Conservation (phyloP, 2,797 vertebrate genomes). For the Sebastiscus albofasciatus region DNA sequence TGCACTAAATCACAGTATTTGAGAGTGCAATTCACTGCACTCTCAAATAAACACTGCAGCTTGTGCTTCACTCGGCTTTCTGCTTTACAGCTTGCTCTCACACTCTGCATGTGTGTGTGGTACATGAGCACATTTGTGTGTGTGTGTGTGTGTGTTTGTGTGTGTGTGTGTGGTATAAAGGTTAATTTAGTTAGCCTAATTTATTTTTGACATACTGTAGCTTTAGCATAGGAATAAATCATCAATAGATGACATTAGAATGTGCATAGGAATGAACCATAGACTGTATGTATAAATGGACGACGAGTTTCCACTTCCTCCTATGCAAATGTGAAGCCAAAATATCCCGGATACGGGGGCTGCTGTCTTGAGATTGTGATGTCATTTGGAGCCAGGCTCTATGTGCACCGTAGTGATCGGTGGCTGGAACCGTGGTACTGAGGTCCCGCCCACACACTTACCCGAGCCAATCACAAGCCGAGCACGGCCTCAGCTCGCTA, state of each 20-base stretch:
- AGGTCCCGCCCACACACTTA: too few species aligned
- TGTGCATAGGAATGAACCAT: not conserved
- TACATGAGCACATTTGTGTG: conserved; percentile 20
- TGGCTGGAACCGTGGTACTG: too few species aligned
- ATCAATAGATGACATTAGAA: not conserved
- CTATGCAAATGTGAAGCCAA: too few species aligned
- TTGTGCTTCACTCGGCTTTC: conserved; percentile 59
- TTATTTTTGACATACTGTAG: not conserved
- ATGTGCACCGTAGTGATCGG: too few species aligned
- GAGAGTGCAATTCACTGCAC: conserved; percentile 5
- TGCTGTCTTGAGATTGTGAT: too few species aligned
- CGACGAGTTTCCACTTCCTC: too few species aligned
- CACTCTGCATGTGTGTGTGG: conserved; percentile 73
- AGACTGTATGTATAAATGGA: too few species aligned
- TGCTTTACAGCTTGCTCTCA: conserved; percentile 62
- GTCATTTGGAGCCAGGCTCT: too few species aligned
- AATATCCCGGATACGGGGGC: too few species aligned
- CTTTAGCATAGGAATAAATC: not conserved
- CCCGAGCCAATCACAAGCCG: too few species aligned
- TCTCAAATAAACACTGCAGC: conserved; percentile 49
- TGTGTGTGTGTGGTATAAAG: conserved; percentile 27
- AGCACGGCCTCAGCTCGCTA: too few species aligned
- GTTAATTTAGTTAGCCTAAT: not conserved
- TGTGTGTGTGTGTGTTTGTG: conserved; percentile 17
- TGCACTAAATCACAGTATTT: conserved; percentile 49